phyloP scores from a whole-genome alignment of 2,113 vertebrate genomes.

The Barnardius zonarius region DNA sequence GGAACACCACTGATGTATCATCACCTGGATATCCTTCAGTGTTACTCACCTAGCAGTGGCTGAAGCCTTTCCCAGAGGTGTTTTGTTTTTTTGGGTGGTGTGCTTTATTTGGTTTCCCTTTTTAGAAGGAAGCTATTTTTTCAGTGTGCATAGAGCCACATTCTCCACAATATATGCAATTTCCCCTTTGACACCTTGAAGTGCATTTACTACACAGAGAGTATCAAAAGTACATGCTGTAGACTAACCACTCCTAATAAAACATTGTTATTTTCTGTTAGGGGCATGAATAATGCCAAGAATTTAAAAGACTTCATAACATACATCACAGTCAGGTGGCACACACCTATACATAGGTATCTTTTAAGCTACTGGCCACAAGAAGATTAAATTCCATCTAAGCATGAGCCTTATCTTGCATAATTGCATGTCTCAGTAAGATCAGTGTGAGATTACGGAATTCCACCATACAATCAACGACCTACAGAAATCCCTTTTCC shows the following conservation, averaged over 20 bases:
- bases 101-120: background rate
- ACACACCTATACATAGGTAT: background rate
- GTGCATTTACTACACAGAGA: background rate
- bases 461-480: background rate
- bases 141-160: background rate
- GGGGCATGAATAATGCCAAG: background rate
- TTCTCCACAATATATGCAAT: background rate
- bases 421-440: background rate
- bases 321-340: background rate
- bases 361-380: background rate
- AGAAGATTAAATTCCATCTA: background rate
- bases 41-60: background rate
- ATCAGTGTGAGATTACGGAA: background rate
- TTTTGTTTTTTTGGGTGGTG: background rate
- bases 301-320: background rate
- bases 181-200: background rate
- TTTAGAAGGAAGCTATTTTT: background rate
- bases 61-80: background rate
- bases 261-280: background rate
- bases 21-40: background rate
- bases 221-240: background rate
- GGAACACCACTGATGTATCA: background rate
- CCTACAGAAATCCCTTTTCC: background rate
- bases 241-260: background rate
- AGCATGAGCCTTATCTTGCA: background rate